These are phyloP conservation scores for Hiodon tergisus DNA, from an alignment of 2,113 vertebrate species.

Conservation along the genomic window DNA sequence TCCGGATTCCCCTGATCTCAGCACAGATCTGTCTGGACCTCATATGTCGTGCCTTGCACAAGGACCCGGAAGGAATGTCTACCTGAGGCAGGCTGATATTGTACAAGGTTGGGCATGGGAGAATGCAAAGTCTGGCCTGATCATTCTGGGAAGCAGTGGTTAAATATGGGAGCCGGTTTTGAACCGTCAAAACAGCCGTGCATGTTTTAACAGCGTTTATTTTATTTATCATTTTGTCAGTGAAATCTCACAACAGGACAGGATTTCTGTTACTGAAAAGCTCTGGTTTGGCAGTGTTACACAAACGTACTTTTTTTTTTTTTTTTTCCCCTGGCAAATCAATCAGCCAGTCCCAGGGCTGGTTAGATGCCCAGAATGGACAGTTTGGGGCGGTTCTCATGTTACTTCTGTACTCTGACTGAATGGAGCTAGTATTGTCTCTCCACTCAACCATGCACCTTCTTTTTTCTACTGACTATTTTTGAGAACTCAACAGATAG, in stretches of 20 bases:
- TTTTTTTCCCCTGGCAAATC: constrained; percentile 38
- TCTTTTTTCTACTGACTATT: constrained; percentile 36
- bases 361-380: constrained; percentile 47
- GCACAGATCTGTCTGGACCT: too few relatives aligned
- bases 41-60: too few relatives aligned
- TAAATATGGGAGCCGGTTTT: not conserved
- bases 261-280: constrained; percentile 35
- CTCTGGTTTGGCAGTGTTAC: constrained; percentile 48
- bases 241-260: constrained; percentile 35
- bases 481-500: constrained; percentile 38
- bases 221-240: constrained; percentile 30
- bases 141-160: too few relatives aligned
- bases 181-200: not conserved
- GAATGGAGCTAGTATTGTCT: constrained; percentile 42
- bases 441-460: constrained; percentile 44
- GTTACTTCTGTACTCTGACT: constrained; percentile 48
- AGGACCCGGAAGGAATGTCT: too few relatives aligned
- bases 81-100: too few relatives aligned
- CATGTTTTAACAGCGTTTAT: not conserved
- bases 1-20: too few relatives aligned
- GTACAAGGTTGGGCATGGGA: too few relatives aligned
- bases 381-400: constrained; percentile 50
- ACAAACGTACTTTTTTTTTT: constrained; percentile 59
- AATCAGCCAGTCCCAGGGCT: constrained; percentile 42
- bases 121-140: too few relatives aligned